phyloP scores from a whole-genome alignment of 1,140 invertebrate species.

The Papilio polyxenes region DNA sequence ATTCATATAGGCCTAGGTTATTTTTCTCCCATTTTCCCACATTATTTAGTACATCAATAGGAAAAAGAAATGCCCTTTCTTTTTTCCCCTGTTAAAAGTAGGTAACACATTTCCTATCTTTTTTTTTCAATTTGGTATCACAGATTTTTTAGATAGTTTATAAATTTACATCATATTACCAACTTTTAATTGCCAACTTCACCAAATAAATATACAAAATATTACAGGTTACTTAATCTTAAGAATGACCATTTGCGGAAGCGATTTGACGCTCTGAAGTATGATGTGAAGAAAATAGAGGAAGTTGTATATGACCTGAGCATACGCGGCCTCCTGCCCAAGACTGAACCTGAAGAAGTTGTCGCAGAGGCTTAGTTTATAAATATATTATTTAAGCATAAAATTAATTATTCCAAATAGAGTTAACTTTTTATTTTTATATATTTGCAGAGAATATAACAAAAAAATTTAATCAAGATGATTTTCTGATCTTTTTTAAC shows the following conservation, averaged over 20 bases:
- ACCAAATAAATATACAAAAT: conserved; percentile 29
- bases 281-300: conserved; percentile 96
- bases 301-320: conserved; percentile 96
- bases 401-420: neutral
- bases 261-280: conserved; percentile 94
- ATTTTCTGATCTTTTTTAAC: too few relatives aligned
- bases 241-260: conserved; percentile 95
- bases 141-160: neutral
- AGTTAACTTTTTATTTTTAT: neutral
- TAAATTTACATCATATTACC: neutral
- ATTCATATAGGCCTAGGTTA: too few relatives aligned
- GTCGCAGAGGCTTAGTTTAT: conserved; percentile 15
- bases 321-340: conserved; percentile 88
- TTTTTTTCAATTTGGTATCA: neutral
- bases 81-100: too few relatives aligned
- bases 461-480: neutral
- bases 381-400: conserved; percentile 15
- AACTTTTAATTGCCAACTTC: neutral
- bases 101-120: neutral
- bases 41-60: too few relatives aligned
- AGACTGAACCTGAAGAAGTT: conserved; percentile 39
- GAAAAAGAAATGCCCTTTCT: too few relatives aligned
- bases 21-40: too few relatives aligned
- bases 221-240: conserved; percentile 87
- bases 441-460: neutral